These are phyloP conservation scores for Scaptodrosophila latifasciaeformis DNA, from an alignment of 2,888 invertebrate species.

Conservation along the genomic window DNA sequence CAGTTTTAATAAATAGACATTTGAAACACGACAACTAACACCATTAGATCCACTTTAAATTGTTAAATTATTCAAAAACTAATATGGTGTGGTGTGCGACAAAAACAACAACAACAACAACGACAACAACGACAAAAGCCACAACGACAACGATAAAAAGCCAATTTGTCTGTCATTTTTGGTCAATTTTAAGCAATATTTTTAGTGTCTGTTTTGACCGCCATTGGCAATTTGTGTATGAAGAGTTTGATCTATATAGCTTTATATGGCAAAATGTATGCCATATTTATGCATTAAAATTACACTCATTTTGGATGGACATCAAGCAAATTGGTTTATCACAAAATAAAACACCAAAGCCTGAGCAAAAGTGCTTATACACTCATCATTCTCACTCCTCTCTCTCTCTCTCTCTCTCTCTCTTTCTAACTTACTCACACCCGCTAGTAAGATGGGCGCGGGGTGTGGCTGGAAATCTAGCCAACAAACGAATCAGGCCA, in stretches of 20 bases:
- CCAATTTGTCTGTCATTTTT: slow-evolving; percentile 68
- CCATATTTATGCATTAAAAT: background rate
- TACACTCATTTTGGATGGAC: slow-evolving; percentile 39
- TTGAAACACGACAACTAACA: slow-evolving; percentile 69
- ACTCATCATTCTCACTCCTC: background rate
- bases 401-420: background rate
- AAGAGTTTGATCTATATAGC: slow-evolving; percentile 33
- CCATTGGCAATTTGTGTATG: background rate
- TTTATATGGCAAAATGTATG: background rate
- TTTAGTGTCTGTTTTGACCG: slow-evolving; percentile 52
- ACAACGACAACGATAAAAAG: slow-evolving; percentile 53
- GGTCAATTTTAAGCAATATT: slow-evolving; percentile 68
- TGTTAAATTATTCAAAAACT: slow-evolving; percentile 64
- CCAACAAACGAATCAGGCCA: slow-evolving; percentile 54
- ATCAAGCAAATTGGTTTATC: slow-evolving; percentile 69
- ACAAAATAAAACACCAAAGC: slow-evolving; percentile 9
- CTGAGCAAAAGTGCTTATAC: background rate
- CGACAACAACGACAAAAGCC: slow-evolving; percentile 17
- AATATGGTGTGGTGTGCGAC: slow-evolving; percentile 42
- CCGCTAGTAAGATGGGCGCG: slow-evolving; percentile 60
- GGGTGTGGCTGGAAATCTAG: slow-evolving; percentile 51
- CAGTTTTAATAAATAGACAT: slow-evolving; percentile 66
- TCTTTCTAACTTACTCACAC: slow-evolving; percentile 6
- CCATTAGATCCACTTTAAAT: slow-evolving; percentile 68
- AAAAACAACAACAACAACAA: slow-evolving; percentile 26